Evolutionary conservation across 1,140 invertebrate species (phyloP), one percentile per base, ranked within the genome.

Genomic region (Episyrphus balteatus): DNA sequence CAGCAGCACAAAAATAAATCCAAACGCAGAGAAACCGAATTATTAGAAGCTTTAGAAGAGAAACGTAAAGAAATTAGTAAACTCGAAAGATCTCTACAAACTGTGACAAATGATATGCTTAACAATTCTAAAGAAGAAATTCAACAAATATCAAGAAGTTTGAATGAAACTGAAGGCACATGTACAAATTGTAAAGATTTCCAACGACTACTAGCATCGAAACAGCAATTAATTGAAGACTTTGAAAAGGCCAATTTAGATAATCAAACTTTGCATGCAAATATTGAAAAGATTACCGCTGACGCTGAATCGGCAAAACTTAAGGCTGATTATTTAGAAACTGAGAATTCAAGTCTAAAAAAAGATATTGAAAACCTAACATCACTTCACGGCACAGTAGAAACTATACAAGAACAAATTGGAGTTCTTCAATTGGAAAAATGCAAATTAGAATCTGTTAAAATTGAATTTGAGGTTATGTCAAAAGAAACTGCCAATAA

Each of bases 21-120:
- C 17, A 57, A 58, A 41, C 50, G 45, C 12, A 53, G 68, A 5
- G 62, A 69, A 54, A 50, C 51, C 6, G 57, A 68, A 15, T 42
- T 69, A 5, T 38, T 62, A 3, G 41, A 50, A 5, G 43, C 39
- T 8, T 44, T 69, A 14, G 46, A 54, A 7, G 58, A 65, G n/a
- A 63, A 60, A 39, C 55, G 62, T 13, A 31, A 39, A 1, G 33
- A 49, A 44, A 54, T 56, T 3, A 47, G 43, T 0, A 26, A 33
- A 6, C 21, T 59, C 3, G 47, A 58, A 26, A 43, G 51, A 31
- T 51, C 48, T 0, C 48, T 63, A 3, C 26, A 59, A 0, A 46
- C 15, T 46, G 11, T 44, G 49, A 6, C 53, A 50, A 1, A 40
- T 15, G 1, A 55, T 51, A 44, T 18, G 18, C 44, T 48, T 42